Base-by-base conservation (phyloP, 1,140 invertebrate genomes). In the Mactra quadrangularis region DNA sequence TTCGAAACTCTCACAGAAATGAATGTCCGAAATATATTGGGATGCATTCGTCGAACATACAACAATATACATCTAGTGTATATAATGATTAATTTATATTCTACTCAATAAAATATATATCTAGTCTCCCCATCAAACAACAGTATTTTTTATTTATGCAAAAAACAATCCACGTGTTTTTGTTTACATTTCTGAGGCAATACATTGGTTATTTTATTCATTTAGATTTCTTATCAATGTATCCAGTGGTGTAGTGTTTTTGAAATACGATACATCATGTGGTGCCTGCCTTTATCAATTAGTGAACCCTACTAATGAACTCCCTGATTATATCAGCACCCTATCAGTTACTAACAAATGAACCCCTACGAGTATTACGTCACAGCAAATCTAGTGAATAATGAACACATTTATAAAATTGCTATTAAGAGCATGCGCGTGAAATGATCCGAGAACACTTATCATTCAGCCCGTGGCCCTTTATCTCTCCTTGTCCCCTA, bases 311-410 rank as follows among this genome's bases (percentile, higher is more conserved):
- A 22, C 57, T 60, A 75, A 75, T 60, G 72, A 75, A 75, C 52
- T 53, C 38, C 19, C 27, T 75, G 60, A 75, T 75, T 22, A 41
- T 33, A 75, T 60, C 57, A 29, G 9, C 31, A n/a, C 41, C 33
- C 60, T 75, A 75, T 75, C 72, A 57, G 22, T 45, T n/a, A 33
- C 50, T 33, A 47, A 41, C 53, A 41, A 60, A 47, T 31, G 53
- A 38, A 60, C 55, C 72, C 72, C 72, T 47, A 53, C 53, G 22
- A 27, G 19, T 13, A 38, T 75, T 75, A 47, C 72, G 72, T 75
- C 53, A 75, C 38, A 6, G 57, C 11, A 22, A 57, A 38, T 72
- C 50, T 52, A 38, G n/a, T 3, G 29, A 53, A 72, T 55, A 72
- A 72, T 72, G 31, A 57, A n/a, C 31, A 17, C 31, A 72, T 55